phyloP scores from a whole-genome alignment of 2,888 invertebrate genomes.

The Aromia moschata region DNA sequence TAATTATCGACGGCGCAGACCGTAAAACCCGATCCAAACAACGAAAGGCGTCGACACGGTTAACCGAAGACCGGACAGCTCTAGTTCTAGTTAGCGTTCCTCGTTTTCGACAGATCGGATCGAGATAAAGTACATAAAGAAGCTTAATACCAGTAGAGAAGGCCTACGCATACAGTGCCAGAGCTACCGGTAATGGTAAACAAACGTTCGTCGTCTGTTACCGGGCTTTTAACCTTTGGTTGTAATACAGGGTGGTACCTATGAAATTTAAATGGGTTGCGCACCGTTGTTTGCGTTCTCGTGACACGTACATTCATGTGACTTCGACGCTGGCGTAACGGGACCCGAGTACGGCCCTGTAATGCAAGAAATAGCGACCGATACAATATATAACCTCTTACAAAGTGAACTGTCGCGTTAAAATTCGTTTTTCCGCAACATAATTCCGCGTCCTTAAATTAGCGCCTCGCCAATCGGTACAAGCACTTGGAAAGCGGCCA shows the following conservation, averaged over 20 bases:
- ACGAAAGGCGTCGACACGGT: not conserved
- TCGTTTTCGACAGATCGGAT: not conserved
- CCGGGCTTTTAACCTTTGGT: too few species aligned
- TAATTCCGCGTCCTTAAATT: not conserved
- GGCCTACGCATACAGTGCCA: not conserved
- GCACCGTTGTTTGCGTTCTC: too few species aligned
- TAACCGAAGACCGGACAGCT: not conserved
- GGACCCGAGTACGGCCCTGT: too few species aligned
- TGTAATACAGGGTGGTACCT: not conserved
- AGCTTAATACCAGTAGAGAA: conserved; percentile 6
- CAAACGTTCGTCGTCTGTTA: not conserved
- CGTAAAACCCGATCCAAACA: not conserved
- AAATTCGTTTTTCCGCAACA: too few species aligned
- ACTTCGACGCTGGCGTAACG: too few species aligned
- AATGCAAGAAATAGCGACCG: too few species aligned
- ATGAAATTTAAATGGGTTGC: too few species aligned
- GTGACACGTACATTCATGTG: not conserved
- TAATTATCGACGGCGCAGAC: not conserved
- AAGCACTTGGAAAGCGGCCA: conserved; percentile 5
- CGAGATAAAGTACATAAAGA: conserved; percentile 12
- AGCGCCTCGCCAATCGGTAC: conserved; percentile 3
- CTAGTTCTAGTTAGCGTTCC: too few species aligned
- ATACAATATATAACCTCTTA: too few species aligned
- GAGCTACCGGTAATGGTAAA: conserved; percentile 10
- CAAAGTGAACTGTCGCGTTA: too few species aligned